Evolutionary conservation across 2,113 vertebrate species (phyloP).

Genomic region (Tursiops truncatus): DNA sequence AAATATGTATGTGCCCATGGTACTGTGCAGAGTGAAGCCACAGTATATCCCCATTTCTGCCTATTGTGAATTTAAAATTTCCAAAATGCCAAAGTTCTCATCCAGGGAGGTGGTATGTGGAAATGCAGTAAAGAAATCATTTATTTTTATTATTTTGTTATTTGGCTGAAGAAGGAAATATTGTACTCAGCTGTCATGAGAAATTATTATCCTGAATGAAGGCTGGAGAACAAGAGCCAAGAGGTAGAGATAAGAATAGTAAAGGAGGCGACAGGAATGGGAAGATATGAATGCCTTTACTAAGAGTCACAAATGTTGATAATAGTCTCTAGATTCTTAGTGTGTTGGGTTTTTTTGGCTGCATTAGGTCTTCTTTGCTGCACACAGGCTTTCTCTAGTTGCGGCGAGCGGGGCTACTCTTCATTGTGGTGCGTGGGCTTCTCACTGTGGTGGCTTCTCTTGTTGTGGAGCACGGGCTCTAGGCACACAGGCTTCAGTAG

Average conservation of each 20-base stretch:
- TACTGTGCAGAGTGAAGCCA: background rate
- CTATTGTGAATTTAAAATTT: background rate
- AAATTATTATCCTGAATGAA: background rate
- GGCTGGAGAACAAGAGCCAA: background rate
- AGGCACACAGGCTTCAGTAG: no score
- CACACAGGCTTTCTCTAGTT: no score
- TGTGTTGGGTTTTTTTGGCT: no score
- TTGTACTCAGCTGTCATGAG: background rate
- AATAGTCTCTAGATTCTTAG: background rate
- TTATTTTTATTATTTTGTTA: background rate
- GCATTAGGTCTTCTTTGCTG: no score
- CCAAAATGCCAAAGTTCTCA: background rate
- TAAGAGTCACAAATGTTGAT: background rate
- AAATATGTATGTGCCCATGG: background rate
- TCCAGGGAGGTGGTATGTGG: background rate
- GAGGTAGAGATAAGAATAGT: background rate
- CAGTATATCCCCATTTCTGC: background rate
- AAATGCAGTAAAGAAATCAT: background rate
- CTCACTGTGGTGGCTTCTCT: no score
- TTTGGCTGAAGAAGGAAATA: background rate
- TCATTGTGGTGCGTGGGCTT: no score
- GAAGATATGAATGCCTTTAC: background rate
- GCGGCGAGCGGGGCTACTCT: no score
- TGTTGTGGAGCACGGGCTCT: no score
- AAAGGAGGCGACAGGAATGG: background rate